These are phyloP conservation scores for Eupithecia dodoneata DNA, from an alignment of 2,888 invertebrate genomes.

Conservation along the genomic window DNA sequence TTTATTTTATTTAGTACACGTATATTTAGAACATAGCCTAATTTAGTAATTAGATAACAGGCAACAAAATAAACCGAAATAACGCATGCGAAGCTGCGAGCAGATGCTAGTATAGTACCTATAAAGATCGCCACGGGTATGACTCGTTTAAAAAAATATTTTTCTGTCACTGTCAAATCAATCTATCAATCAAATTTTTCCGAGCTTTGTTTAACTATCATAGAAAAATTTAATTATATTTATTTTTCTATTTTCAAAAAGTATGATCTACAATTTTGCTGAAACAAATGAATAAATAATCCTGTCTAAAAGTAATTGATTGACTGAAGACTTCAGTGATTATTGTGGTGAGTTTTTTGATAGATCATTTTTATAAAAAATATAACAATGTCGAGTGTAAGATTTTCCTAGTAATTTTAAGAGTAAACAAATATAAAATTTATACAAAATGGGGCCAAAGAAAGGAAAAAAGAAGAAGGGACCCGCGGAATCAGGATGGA, in stretches of 20 bases:
- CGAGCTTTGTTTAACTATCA: neutral
- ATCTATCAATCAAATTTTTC: neutral
- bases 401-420: slow-evolving; percentile 52
- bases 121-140: too few species aligned
- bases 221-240: too few species aligned
- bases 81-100: too few species aligned
- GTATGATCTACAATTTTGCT: neutral
- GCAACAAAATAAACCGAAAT: too few species aligned
- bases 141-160: neutral
- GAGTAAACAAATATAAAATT: slow-evolving; percentile 41
- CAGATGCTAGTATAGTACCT: too few species aligned
- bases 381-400: slow-evolving; percentile 67
- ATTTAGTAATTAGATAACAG: too few species aligned
- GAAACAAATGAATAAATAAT: slow-evolving; percentile 27
- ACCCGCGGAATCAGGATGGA: slow-evolving; percentile 78
- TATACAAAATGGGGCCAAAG: slow-evolving; percentile 66
- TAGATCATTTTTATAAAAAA: slow-evolving; percentile 45
- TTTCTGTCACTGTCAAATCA: slow-evolving; percentile 12
- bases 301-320: slow-evolving; percentile 9
- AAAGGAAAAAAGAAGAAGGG: slow-evolving; percentile 73
- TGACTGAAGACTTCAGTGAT: slow-evolving; percentile 32
- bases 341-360: slow-evolving; percentile 61
- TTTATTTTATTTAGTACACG: too few species aligned
- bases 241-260: slow-evolving; percentile 12
- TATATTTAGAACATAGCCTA: too few species aligned